Conservation (phyloP, 2,113 vertebrate species). For the Brachyhypopomus gauderio region DNA sequence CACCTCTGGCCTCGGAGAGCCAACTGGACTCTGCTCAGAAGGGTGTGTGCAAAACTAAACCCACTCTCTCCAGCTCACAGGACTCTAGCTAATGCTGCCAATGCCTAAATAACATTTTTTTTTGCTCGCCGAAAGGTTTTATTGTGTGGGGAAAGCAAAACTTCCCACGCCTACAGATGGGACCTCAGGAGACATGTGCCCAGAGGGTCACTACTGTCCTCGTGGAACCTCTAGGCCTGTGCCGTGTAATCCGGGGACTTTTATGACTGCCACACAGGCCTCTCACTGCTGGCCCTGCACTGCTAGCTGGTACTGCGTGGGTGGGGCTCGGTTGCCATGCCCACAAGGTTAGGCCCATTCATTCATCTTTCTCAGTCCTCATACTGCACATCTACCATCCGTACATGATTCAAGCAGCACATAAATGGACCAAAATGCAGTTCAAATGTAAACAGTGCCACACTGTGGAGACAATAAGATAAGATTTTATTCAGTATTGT, state of each 20-base stretch:
- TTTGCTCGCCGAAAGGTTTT: slow-evolving; percentile 65
- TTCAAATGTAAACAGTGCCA: slow-evolving; percentile 41
- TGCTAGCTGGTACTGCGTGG: slow-evolving; percentile 80
- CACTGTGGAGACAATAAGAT: slow-evolving; percentile 32
- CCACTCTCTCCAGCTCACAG: not conserved
- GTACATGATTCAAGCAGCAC: not conserved
- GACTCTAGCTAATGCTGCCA: not conserved
- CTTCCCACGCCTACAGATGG: slow-evolving; percentile 70
- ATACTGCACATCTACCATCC: not conserved
- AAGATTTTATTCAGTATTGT: not conserved
- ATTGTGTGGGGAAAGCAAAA: slow-evolving; percentile 68
- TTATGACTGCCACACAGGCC: slow-evolving; percentile 65
- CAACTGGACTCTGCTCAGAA: slow-evolving; percentile 74
- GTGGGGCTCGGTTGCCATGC: slow-evolving; percentile 75
- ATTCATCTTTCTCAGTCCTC: not conserved
- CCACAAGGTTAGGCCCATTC: slow-evolving; percentile 77
- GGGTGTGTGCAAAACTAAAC: slow-evolving; percentile 72
- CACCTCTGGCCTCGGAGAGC: slow-evolving; percentile 64
- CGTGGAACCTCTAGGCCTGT: slow-evolving; percentile 68
- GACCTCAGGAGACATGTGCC: slow-evolving; percentile 76
- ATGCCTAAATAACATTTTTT: not conserved
- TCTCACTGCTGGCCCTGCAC: slow-evolving; percentile 79
- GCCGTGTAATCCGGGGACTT: slow-evolving; percentile 79
- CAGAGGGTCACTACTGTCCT: slow-evolving; percentile 75
- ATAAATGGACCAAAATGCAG: not conserved